Evolutionary conservation across 2,888 invertebrate genomes (phyloP).

Genomic region (Nymphalis polychloros): DNA sequence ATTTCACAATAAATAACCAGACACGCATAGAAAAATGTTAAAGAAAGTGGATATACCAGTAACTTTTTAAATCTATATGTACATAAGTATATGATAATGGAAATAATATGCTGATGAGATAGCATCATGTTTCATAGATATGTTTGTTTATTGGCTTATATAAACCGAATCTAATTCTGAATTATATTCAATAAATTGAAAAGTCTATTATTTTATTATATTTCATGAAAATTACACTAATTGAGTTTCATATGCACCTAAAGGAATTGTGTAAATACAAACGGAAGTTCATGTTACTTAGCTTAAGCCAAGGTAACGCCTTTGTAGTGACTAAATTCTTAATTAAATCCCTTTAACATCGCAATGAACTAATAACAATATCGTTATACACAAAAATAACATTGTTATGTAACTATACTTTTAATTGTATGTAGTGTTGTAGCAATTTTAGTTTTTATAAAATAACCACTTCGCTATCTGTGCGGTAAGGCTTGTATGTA

Average conservation of each 20-base stretch:
- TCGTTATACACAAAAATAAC: background rate
- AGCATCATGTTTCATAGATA: conserved; percentile 19
- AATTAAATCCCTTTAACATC: conserved; percentile 10
- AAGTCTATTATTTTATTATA: background rate
- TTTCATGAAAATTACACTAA: conserved; percentile 43
- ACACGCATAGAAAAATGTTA: conserved; percentile 20
- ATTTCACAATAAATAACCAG: conserved; percentile 24
- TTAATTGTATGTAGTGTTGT: background rate
- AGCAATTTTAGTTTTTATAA: background rate
- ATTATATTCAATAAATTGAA: background rate
- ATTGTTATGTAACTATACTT: background rate
- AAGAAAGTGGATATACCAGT: conserved; percentile 51
- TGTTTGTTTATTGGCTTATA: conserved; percentile 14
- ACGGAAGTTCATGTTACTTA: conserved; percentile 32
- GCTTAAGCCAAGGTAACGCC: conserved; percentile 1
- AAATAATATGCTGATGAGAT: conserved; percentile 48
- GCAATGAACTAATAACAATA: background rate
- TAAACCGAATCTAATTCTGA: conserved; percentile 12
- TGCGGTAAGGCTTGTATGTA: no score
- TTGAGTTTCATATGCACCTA: conserved; percentile 51
- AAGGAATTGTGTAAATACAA: conserved; percentile 57
- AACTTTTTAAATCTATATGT: conserved; percentile 15
- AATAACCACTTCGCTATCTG: no score
- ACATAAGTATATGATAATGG: conserved; percentile 11
- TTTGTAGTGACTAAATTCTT: conserved; percentile 5